Evolutionary conservation across 2,113 vertebrate genomes (phyloP).

Genomic region (Prionailurus bengalensis): DNA sequence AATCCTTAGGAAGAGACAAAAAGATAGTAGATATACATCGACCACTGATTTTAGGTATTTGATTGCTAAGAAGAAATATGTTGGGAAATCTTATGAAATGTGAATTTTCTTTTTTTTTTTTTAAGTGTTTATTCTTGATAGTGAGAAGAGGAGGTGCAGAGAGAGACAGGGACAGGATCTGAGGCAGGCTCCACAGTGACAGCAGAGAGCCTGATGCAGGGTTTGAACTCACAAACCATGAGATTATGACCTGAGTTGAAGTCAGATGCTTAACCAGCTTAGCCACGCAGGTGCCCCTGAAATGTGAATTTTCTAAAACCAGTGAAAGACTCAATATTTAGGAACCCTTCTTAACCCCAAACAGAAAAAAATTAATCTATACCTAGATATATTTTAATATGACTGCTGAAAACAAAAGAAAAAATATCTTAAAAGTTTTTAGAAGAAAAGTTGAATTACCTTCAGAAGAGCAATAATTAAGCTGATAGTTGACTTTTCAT

Average conservation of each 20-base stretch:
- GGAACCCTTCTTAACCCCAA: neutral
- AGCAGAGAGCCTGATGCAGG: too few species aligned
- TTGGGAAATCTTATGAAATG: neutral
- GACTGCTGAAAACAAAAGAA: neutral
- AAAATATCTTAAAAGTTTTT: neutral
- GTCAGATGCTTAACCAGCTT: too few species aligned
- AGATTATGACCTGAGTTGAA: too few species aligned
- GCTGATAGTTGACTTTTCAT: neutral
- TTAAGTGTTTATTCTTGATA: too few species aligned
- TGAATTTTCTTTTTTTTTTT: neutral
- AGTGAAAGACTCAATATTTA: neutral
- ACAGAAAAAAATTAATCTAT: neutral
- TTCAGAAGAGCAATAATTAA: neutral
- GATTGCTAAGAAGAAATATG: neutral
- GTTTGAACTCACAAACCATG: too few species aligned
- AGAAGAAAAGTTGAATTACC: neutral
- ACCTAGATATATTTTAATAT: neutral
- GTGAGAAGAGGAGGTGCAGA: too few species aligned
- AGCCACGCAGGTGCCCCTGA: too few species aligned
- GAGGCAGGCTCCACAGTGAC: too few species aligned
- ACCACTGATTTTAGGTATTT: neutral
- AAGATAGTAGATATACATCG: neutral
- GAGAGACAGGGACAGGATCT: too few species aligned
- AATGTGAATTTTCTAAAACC: neutral
- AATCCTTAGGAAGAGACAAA: neutral